These are phyloP conservation scores for Typhlomys cinereus DNA, from an alignment of 2,113 vertebrate species.

Conservation along the genomic window DNA sequence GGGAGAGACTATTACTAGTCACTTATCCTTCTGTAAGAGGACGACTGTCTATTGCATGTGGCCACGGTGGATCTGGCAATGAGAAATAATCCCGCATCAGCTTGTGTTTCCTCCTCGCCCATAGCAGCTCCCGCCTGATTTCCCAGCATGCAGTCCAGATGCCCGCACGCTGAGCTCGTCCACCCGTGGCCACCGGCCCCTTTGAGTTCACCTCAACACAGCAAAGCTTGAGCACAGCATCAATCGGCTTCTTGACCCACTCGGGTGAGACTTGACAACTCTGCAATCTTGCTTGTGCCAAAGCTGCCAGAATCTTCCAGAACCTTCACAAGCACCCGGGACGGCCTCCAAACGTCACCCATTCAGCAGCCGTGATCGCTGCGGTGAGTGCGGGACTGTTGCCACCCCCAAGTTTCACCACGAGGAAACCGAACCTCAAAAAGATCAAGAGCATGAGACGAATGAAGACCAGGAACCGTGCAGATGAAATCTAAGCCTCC, in stretches of 20 bases:
- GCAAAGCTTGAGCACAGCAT: neutral
- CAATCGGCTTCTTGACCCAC: neutral
- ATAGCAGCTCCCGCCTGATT: neutral
- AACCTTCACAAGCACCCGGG: neutral
- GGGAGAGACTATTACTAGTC: neutral
- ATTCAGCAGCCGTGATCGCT: no score
- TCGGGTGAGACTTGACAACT: neutral
- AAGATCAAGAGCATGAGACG: neutral
- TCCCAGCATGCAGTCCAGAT: neutral
- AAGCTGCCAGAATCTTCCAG: neutral
- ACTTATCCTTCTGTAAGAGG: neutral
- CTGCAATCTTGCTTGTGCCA: neutral
- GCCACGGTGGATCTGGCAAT: neutral
- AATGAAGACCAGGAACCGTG: neutral
- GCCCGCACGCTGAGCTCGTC: no score
- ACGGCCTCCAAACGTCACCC: no score
- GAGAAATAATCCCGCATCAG: neutral
- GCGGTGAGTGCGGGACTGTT: accelerated
- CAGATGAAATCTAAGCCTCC: no score
- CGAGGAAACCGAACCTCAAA: neutral
- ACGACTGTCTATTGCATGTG: neutral
- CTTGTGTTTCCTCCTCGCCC: neutral
- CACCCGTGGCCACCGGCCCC: no score
- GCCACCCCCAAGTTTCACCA: neutral
- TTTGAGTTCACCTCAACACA: neutral